Conservation (phyloP, 2,888 invertebrate species). For the Plebejus anna region DNA sequence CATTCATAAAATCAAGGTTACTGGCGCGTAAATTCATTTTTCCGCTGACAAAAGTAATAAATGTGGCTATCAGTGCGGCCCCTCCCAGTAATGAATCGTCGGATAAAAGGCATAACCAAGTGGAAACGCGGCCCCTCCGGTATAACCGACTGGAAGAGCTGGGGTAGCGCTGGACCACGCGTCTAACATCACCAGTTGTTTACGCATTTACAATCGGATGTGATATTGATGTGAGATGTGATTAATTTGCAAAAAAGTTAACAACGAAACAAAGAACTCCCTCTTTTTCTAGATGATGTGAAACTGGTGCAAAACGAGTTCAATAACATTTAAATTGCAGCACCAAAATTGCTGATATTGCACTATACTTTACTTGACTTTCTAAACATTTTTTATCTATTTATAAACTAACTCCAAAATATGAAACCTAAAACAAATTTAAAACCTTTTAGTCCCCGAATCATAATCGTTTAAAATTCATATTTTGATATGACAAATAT, state of each 20-base stretch:
- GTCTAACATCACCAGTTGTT: neutral
- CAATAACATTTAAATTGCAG: no score
- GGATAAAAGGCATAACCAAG: constrained; percentile 78
- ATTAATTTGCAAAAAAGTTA: neutral
- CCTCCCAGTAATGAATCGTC: constrained; percentile 76
- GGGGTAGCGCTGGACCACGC: constrained; percentile 44
- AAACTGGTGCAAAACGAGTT: no score
- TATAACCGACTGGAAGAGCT: constrained; percentile 37
- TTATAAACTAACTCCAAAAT: no score
- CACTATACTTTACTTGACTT: no score
- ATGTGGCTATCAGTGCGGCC: constrained; percentile 72
- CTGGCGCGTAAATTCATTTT: constrained; percentile 72
- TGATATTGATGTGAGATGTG: constrained; percentile 12
- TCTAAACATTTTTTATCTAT: no score
- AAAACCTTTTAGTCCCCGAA: constrained; percentile 1
- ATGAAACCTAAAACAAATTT: constrained; percentile 33
- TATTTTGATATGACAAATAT: constrained; percentile 19
- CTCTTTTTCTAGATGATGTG: no score
- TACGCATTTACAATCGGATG: constrained; percentile 5
- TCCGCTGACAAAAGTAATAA: constrained; percentile 79
- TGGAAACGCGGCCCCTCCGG: constrained; percentile 61
- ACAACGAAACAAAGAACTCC: neutral
- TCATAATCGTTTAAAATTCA: neutral
- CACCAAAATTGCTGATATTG: no score
- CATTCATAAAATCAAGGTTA: constrained; percentile 44